Evolutionary conservation across 92 coral and sea anemone species (phyloP).

Genomic region (Porites divaricata): DNA sequence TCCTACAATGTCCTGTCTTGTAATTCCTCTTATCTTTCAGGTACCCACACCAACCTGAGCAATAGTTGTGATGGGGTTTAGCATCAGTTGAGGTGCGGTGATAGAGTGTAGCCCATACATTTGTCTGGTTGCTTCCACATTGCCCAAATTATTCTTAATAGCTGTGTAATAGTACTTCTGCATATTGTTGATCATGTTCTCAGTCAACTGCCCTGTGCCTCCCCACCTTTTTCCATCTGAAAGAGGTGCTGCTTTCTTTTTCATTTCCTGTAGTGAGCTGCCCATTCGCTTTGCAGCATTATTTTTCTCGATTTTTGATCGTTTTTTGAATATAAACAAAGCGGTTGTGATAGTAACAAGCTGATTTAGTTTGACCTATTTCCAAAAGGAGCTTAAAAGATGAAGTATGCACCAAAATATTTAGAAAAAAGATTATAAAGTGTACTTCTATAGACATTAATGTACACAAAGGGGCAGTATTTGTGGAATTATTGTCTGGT

Average conservation of each 20-base stretch:
- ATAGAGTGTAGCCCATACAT: conserved; percentile 3
- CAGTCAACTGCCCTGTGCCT: not conserved
- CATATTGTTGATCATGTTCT: not conserved
- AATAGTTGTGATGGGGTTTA: not conserved
- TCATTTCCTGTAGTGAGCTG: not conserved
- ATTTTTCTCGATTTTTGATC: not conserved
- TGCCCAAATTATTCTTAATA: conserved; percentile 10
- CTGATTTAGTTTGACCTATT: too few species aligned
- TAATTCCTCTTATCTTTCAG: not conserved
- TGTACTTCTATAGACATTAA: too few species aligned
- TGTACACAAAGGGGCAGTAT: too few species aligned
- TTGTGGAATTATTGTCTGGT: too few species aligned
- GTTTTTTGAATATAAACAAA: too few species aligned
- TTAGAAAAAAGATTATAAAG: too few species aligned
- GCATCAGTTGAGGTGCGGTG: conserved; percentile 22
- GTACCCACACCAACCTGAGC: conserved; percentile 6
- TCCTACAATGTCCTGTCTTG: not conserved
- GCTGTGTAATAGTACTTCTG: conserved; percentile 13
- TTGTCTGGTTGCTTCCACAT: not conserved
- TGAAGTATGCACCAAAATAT: too few species aligned
- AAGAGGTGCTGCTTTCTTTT: conserved; percentile 2
- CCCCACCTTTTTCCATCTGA: conserved; percentile 17
- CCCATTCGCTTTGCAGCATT: conserved; percentile 19
- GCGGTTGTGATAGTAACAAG: too few species aligned
- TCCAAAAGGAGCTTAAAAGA: too few species aligned